Base-by-base conservation (phyloP, 92 coral and sea anemone genomes). In the Parazoanthus atlanticus region DNA sequence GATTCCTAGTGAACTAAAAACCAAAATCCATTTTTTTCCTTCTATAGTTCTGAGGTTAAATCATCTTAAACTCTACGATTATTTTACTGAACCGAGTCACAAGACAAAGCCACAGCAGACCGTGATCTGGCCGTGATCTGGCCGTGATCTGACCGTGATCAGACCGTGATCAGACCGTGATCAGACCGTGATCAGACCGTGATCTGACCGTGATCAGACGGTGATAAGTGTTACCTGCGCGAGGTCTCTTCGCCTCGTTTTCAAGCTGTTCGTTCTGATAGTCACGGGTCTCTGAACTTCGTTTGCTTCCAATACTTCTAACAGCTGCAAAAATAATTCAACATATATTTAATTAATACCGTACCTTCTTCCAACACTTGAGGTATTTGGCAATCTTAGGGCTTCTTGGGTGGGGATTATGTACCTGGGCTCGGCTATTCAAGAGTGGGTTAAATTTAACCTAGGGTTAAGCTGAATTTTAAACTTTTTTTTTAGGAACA, bases 231-330 rank as follows among this genome's bases (percentile, higher is more conserved):
- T 64, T 83, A 96, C 99, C 95, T 96, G 99, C 2, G 99, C 99
- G 31, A 96, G 91, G 84, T 96, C 99, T 89, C 99, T 89, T 83
- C 99, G 91, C 81, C 99, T 91, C 32, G 96, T 86, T 87, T 96
- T 96, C 41, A 96, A 88, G 31, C 98, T 94, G 77, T 96, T 96
- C 79, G 99, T 92, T 82, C 99, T 91, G 29, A 96, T 95, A 30
- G 99, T 96, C 31, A 96, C 94, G 25, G 99, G 99, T 77, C 99
- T 92, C 49, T 90, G 92, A 34, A 96, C 99, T 95, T 96, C 99
- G 52, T 96, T 96, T 76, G 99, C 98, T 89, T 96, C 99, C 25
- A 96, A 91, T 34, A 94, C 93, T 92, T 96, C 99, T 30, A 96
- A 19, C 65, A 96, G 91, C 99, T 96, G 76, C 23, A 29, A 83